Conservation (phyloP, 2,888 invertebrate genomes). For the Rhagium mordax region DNA sequence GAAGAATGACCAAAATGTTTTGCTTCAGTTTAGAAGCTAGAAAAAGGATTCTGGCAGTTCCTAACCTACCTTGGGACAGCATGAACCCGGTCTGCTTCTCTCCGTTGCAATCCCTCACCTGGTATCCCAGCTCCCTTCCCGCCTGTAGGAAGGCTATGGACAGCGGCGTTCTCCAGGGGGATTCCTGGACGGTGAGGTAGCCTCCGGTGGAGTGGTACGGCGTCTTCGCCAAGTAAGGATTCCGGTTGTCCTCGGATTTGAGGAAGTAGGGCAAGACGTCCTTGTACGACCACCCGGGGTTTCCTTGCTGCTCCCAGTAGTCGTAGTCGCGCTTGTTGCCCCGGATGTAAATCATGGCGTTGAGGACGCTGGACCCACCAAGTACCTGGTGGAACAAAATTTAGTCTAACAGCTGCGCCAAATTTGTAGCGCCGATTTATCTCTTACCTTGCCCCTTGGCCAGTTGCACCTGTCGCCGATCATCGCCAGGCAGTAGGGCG, state of each 20-base stretch:
- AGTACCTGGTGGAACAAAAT: no score
- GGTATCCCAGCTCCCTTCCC: slow-evolving; percentile 87
- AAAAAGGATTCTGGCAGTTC: slow-evolving; percentile 9
- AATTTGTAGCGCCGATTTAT: no score
- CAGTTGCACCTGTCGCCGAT: slow-evolving; percentile 88
- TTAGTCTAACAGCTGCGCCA: no score
- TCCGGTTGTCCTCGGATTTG: slow-evolving; percentile 91
- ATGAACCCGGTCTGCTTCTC: slow-evolving; percentile 89
- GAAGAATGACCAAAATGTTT: neutral
- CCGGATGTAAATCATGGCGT: slow-evolving; percentile 93
- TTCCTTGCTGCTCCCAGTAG: slow-evolving; percentile 87
- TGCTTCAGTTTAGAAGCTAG: neutral
- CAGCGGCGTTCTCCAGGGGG: slow-evolving; percentile 87
- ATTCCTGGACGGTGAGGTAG: slow-evolving; percentile 87
- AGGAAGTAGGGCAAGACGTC: slow-evolving; percentile 88
- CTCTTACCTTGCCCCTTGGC: slow-evolving; percentile 88
- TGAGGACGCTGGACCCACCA: slow-evolving; percentile 90
- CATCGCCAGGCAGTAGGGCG: slow-evolving; percentile 88
- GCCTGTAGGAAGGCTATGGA: slow-evolving; percentile 88
- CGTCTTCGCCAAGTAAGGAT: slow-evolving; percentile 84
- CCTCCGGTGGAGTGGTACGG: slow-evolving; percentile 86
- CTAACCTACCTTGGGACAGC: slow-evolving; percentile 82
- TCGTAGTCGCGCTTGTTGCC: slow-evolving; percentile 92
- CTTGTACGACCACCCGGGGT: slow-evolving; percentile 89
- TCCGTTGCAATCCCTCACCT: slow-evolving; percentile 86